A percentile compares a stretch with the other conserved stretches of the same genome.
phyloP scores from a whole-genome alignment of 2,113 vertebrate species.

The Numenius arquata region DNA sequence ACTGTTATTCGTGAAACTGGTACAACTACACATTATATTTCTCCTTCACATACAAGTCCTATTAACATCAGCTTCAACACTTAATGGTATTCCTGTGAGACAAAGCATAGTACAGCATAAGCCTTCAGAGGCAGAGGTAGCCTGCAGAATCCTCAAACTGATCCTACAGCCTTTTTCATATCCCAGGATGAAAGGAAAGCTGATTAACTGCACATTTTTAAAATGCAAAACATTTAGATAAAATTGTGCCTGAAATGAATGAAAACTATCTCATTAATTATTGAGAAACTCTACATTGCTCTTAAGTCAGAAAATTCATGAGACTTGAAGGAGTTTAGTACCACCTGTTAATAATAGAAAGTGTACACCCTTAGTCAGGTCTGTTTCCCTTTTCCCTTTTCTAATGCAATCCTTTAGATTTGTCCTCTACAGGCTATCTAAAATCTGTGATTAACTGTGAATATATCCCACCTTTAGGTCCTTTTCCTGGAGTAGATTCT shows the following conservation, averaged over 20 bases:
- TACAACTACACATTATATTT: neutral
- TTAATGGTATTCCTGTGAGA: neutral
- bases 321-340: neutral
- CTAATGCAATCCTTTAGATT: neutral
- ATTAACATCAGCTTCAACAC: neutral
- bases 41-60: neutral
- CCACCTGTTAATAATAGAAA: neutral
- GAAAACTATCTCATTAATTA: neutral
- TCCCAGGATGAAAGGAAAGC: neutral
- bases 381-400: neutral
- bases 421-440: neutral
- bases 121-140: neutral
- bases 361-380: neutral
- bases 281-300: neutral
- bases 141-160: neutral
- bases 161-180: neutral
- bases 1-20: neutral
- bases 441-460: neutral
- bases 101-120: neutral
- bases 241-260: neutral
- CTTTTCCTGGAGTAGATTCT: constrained; percentile 89
- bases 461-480: constrained; percentile 84
- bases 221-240: neutral
- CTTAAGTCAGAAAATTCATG: neutral
- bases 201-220: neutral